phyloP scores from a whole-genome alignment of 2,888 invertebrate genomes.

The Philhelius pedissequus region DNA sequence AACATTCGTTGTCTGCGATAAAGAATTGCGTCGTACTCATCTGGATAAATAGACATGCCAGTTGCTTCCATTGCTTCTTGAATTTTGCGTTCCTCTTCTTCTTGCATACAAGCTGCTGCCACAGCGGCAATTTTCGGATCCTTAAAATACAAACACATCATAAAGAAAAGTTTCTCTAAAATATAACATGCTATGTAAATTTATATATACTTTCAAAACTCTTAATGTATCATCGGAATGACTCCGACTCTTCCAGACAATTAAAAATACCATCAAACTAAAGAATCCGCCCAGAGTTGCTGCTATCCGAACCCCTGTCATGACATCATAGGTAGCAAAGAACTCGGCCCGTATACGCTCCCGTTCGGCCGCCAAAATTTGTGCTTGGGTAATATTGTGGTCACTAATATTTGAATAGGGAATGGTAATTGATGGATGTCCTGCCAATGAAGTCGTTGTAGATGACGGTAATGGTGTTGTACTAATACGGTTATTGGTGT shows the following conservation, averaged over 20 bases:
- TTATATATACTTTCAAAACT: slow-evolving; percentile 80
- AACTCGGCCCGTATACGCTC: slow-evolving; percentile 89
- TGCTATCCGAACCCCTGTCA: slow-evolving; percentile 95
- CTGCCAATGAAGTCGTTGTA: slow-evolving; percentile 71
- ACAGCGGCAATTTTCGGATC: slow-evolving; percentile 90
- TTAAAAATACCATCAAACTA: slow-evolving; percentile 93
- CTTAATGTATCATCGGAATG: slow-evolving; percentile 86
- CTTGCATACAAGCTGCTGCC: slow-evolving; percentile 87
- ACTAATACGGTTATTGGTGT: slow-evolving; percentile 57
- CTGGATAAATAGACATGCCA: slow-evolving; percentile 80
- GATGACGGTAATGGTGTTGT: slow-evolving; percentile 64
- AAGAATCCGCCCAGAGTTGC: slow-evolving; percentile 95
- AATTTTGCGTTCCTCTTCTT: slow-evolving; percentile 86
- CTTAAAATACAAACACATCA: slow-evolving; percentile 71
- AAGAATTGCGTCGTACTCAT: slow-evolving; percentile 79
- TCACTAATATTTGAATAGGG: slow-evolving; percentile 67
- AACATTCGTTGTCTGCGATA: slow-evolving; percentile 81
- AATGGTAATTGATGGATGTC: slow-evolving; percentile 61
- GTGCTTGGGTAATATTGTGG: slow-evolving; percentile 74
- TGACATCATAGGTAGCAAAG: slow-evolving; percentile 94
- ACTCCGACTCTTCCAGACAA: slow-evolving; percentile 93
- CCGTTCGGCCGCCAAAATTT: slow-evolving; percentile 80
- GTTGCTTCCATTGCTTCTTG: slow-evolving; percentile 87
- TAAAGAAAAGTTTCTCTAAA: background rate
- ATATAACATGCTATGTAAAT: too few species aligned